These are phyloP conservation scores for Cephus rjabovi DNA, from an alignment of 2,888 invertebrate species.

Conservation along the genomic window DNA sequence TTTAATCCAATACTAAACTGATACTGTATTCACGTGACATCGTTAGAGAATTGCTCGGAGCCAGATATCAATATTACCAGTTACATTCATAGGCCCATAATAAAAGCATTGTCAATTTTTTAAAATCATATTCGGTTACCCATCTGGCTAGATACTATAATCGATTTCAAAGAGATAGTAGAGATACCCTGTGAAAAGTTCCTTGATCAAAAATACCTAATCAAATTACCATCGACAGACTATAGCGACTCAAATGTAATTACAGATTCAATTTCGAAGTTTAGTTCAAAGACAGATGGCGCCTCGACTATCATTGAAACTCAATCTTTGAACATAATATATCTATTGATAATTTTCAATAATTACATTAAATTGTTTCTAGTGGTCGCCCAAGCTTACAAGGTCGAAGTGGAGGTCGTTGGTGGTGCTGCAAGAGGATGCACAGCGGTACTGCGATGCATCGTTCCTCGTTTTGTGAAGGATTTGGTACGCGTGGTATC, in stretches of 20 bases:
- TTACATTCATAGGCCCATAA: not conserved
- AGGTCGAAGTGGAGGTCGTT: slow-evolving; percentile 78
- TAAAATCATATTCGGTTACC: not conserved
- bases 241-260: not conserved
- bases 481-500: slow-evolving; percentile 80
- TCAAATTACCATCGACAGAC: not conserved
- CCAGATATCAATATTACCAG: not conserved
- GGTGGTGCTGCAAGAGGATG: slow-evolving; percentile 77
- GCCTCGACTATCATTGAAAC: not conserved
- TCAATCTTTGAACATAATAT: not conserved
- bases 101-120: too few species aligned
- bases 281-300: not conserved
- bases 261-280: not conserved
- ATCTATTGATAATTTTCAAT: not conserved
- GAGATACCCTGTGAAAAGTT: not conserved
- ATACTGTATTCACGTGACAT: not conserved
- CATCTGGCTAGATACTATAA: not conserved
- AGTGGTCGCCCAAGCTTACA: slow-evolving; percentile 81
- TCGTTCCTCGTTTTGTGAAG: slow-evolving; percentile 79
- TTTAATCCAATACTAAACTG: not conserved
- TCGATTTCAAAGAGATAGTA: not conserved
- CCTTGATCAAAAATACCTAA: not conserved
- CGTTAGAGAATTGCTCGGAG: not conserved
- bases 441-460: slow-evolving; percentile 79
- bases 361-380: slow-evolving; percentile 49